phyloP scores from a whole-genome alignment of 1,140 invertebrate species.

The Dinoponera quadriceps region DNA sequence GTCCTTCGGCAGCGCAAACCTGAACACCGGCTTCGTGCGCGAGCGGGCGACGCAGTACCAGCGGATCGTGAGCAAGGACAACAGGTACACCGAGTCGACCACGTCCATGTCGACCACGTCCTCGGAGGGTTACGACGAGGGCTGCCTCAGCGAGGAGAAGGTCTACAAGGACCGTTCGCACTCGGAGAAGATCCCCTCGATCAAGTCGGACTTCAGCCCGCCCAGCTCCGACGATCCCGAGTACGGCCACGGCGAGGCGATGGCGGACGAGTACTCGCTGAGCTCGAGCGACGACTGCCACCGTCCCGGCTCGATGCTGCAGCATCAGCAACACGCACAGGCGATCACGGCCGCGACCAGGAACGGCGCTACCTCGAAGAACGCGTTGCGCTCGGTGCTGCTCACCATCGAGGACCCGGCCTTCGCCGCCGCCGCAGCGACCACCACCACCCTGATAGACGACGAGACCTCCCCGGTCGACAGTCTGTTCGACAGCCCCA shows the following conservation, averaged over 20 bases:
- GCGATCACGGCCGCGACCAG: conserved; percentile 72
- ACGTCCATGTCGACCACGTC: conserved; percentile 85
- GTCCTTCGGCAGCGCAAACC: conserved; percentile 70
- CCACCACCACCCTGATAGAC: conserved; percentile 89
- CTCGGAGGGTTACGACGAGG: conserved; percentile 86
- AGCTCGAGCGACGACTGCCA: conserved; percentile 87
- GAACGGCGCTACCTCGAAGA: conserved; percentile 79
- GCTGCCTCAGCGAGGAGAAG: conserved; percentile 85
- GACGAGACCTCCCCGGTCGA: conserved; percentile 93
- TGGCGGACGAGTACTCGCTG: conserved; percentile 88
- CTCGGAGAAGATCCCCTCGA: conserved; percentile 83
- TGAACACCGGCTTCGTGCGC: conserved; percentile 84
- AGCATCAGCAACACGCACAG: conserved; percentile 80
- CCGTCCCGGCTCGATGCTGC: conserved; percentile 71
- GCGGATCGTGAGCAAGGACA: conserved; percentile 82
- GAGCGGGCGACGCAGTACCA: conserved; percentile 86
- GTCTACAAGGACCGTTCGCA: conserved; percentile 84
- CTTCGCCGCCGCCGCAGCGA: conserved; percentile 90
- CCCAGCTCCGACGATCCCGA: conserved; percentile 83
- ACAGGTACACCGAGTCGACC: conserved; percentile 81
- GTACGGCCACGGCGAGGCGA: conserved; percentile 88
- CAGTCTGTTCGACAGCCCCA: conserved; percentile 90
- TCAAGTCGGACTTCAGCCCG: conserved; percentile 80
- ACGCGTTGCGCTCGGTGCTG: conserved; percentile 81
- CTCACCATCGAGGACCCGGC: conserved; percentile 90